phyloP scores from a whole-genome alignment of 35 echinoderm and acorn worm species.

The Chiridota heheva region DNA sequence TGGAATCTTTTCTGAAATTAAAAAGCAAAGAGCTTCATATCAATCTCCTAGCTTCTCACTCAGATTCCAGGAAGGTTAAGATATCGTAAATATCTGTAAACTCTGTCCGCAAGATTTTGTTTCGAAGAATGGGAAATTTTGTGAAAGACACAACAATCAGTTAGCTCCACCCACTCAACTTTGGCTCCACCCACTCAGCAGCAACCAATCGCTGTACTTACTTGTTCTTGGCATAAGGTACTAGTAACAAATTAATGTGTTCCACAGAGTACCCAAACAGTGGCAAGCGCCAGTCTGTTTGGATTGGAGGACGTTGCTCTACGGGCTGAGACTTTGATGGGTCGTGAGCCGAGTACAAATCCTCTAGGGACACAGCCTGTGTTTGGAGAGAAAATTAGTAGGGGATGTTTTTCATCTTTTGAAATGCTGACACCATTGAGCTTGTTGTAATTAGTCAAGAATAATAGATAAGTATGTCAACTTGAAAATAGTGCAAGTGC shows the following conservation, averaged over 20 bases:
- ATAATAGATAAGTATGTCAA: too few species aligned
- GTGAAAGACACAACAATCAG: neutral
- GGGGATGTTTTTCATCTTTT: neutral
- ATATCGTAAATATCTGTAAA: too few species aligned
- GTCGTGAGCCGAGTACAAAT: conserved; percentile 59
- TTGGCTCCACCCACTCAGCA: neutral
- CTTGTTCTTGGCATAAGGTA: conserved; percentile 84
- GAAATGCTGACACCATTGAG: too few species aligned
- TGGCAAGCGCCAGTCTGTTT: conserved; percentile 71
- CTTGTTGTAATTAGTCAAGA: too few species aligned
- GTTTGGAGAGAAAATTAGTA: neutral
- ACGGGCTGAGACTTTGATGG: neutral
- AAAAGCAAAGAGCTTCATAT: too few species aligned
- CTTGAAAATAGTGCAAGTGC: too few species aligned
- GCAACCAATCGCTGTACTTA: conserved; percentile 41
- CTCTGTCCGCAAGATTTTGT: too few species aligned
- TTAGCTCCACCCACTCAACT: neutral
- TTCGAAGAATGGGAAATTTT: too few species aligned
- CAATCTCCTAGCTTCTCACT: too few species aligned
- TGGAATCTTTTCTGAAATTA: too few species aligned
- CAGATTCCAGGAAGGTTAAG: too few species aligned
- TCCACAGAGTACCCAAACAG: conserved; percentile 98
- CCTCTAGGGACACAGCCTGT: conserved; percentile 64
- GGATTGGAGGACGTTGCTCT: conserved; percentile 18
- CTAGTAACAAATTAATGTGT: conserved; percentile 81